Conservation (phyloP, 2,888 invertebrate genomes). For the Lasius fuliginosus region DNA sequence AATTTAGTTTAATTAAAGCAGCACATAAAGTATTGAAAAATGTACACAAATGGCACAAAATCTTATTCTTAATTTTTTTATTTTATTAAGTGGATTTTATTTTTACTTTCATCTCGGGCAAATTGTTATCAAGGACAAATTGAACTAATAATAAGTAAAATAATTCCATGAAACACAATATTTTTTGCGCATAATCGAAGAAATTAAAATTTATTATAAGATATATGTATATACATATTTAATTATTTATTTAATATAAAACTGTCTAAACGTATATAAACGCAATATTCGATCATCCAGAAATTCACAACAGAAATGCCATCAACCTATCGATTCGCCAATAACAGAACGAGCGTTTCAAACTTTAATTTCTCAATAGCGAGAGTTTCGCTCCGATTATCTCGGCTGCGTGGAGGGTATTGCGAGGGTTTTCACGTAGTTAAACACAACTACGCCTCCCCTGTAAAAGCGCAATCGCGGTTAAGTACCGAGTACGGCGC, state of each 20-base stretch:
- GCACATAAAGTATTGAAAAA: background rate
- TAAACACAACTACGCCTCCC: slow-evolving; percentile 27
- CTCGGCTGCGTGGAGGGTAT: slow-evolving; percentile 6
- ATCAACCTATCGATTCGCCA: background rate
- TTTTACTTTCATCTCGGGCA: background rate
- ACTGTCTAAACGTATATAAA: no score
- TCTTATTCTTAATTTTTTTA: background rate
- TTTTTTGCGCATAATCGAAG: no score
- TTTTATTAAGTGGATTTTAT: background rate
- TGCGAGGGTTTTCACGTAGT: slow-evolving; percentile 27
- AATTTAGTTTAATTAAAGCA: background rate
- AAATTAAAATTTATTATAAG: no score
- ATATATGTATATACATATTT: no score
- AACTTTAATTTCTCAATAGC: slow-evolving; percentile 50
- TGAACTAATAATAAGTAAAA: no score
- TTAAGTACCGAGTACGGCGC: slow-evolving; percentile 33
- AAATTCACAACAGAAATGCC: background rate
- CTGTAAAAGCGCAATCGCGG: slow-evolving; percentile 19
- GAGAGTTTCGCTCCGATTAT: slow-evolving; percentile 36
- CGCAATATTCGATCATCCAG: background rate
- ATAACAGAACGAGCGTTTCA: slow-evolving; percentile 2
- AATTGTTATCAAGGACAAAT: no score
- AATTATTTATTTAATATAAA: no score
- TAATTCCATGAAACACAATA: no score
- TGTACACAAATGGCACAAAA: background rate